Conservation (phyloP, 2,888 invertebrate species). For the Arctia plantaginis region DNA sequence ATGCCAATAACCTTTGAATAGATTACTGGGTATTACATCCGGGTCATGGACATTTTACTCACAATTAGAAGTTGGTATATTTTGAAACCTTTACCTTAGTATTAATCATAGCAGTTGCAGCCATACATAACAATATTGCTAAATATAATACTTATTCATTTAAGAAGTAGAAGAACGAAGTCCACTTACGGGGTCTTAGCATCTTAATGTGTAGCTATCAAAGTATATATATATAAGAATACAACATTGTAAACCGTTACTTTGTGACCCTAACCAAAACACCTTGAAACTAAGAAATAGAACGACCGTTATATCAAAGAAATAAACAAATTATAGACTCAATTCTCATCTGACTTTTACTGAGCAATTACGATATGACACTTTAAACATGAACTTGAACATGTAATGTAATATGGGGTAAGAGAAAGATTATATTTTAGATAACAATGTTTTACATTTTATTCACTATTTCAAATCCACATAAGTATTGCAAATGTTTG, state of each 20-base stretch:
- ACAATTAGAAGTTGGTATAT: neutral
- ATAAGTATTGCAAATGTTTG: no score
- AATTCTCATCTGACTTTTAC: neutral
- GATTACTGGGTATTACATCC: slow-evolving; percentile 39
- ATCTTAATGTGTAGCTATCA: neutral
- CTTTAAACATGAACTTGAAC: no score
- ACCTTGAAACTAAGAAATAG: neutral
- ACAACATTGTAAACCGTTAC: neutral
- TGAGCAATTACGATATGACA: no score
- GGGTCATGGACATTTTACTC: slow-evolving; percentile 46
- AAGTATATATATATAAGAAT: neutral
- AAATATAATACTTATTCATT: neutral
- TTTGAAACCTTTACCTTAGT: neutral
- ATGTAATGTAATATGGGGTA: no score
- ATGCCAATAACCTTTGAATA: slow-evolving; percentile 19
- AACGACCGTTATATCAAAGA: neutral
- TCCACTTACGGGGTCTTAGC: neutral
- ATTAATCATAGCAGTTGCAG: neutral
- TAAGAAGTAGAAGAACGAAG: slow-evolving; percentile 1
- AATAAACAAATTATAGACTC: neutral
- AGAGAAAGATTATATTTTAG: no score
- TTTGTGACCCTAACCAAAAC: neutral
- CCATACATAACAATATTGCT: neutral
- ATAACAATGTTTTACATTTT: no score
- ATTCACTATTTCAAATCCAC: no score